Percentiles rank a stretch among this genome's conserved stretches.
phyloP scores from a whole-genome alignment of 2,888 invertebrate species.

The Cerastis rubricosa region DNA sequence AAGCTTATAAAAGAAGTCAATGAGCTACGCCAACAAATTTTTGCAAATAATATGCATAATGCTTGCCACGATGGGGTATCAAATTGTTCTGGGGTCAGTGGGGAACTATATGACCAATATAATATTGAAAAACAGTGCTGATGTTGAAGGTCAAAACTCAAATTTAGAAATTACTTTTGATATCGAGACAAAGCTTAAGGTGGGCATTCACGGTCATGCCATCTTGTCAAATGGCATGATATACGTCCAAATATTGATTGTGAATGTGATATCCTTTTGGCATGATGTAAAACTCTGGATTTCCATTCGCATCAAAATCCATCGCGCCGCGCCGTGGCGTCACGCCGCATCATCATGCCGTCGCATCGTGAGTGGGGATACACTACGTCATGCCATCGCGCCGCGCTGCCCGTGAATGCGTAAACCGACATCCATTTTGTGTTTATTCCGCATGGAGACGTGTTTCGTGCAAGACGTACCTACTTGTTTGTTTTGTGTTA shows the following conservation, averaged over 20 bases:
- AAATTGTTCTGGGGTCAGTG: constrained; percentile 2
- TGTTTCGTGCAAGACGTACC: neutral
- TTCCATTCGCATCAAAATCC: no score
- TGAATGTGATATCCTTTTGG: no score
- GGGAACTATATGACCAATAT: neutral
- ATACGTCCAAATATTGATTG: no score
- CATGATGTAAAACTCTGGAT: no score
- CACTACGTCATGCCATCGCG: neutral
- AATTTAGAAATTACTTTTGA: constrained; percentile 1
- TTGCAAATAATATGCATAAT: neutral
- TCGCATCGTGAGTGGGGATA: no score
- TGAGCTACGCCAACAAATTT: neutral
- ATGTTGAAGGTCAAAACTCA: neutral
- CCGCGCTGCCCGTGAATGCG: constrained; percentile 11
- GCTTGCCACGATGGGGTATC: neutral
- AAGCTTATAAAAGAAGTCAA: neutral
- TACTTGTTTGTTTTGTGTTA: neutral
- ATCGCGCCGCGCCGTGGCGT: no score
- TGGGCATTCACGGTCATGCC: constrained; percentile 9
- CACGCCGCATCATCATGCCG: no score
- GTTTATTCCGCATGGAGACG: neutral
- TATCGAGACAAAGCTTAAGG: constrained; percentile 3
- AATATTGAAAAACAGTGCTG: neutral
- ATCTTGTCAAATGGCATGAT: neutral
- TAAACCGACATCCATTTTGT: constrained; percentile 9